These are phyloP conservation scores for Brenthis daphne DNA, from an alignment of 2,888 invertebrate genomes.

Conservation along the genomic window DNA sequence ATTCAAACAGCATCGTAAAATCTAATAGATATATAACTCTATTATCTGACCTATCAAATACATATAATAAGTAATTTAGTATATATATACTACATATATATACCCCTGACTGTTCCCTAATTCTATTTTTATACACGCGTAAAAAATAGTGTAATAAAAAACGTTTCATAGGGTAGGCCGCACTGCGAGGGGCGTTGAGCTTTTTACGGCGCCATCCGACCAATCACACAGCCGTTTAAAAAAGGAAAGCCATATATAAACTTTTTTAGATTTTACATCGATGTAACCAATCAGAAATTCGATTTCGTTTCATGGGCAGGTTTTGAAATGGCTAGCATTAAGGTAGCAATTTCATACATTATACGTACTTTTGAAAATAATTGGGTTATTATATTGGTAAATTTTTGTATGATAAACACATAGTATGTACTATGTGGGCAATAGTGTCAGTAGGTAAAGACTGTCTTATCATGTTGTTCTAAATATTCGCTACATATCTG, in stretches of 20 bases:
- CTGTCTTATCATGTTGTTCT: no score
- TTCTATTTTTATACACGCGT: slow-evolving; percentile 12
- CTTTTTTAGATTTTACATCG: slow-evolving; percentile 47
- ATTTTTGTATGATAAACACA: no score
- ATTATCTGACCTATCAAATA: neutral
- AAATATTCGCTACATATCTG: no score
- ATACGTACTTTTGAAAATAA: no score
- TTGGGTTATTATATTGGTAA: no score
- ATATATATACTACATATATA: neutral
- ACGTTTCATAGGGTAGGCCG: slow-evolving; percentile 49
- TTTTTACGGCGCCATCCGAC: slow-evolving; percentile 62
- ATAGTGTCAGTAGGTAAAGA: no score
- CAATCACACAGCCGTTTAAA: slow-evolving; percentile 66
- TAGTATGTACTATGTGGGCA: no score
- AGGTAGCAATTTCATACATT: no score
- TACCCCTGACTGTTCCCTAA: neutral
- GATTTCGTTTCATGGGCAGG: neutral
- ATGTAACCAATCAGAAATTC: slow-evolving; percentile 48
- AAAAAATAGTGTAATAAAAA: slow-evolving; percentile 31
- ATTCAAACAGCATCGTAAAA: no score
- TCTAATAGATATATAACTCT: no score
- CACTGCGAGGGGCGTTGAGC: slow-evolving; percentile 63
- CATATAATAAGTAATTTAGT: neutral
- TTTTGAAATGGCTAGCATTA: neutral
- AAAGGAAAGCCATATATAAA: slow-evolving; percentile 51